Evolutionary conservation across 2,113 vertebrate species (phyloP), one percentile per base, ranked within the genome.

Genomic region (Hydrolagus affinis): DNA sequence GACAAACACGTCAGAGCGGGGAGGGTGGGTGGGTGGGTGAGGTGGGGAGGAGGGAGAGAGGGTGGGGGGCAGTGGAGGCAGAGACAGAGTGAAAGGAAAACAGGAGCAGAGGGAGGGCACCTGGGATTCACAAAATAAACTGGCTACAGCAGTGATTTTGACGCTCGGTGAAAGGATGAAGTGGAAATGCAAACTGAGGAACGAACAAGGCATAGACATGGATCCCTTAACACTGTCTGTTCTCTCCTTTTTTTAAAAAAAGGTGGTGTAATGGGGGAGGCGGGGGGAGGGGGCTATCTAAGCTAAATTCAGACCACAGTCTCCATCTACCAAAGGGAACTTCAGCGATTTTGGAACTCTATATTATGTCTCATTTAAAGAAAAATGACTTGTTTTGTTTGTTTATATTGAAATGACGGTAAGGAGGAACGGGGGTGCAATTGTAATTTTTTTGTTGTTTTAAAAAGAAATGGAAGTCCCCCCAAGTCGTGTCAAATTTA

Each of bases 21-120:
- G 11, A 23, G n/a, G 12, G 23, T 11, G 12, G 14, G 14, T n/a
- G 23, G 59, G 77, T 23, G 3, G 91, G 89, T 91, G 90, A 91
- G 90, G 89, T 89, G 89, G 89, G 91, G 93, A 93, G 90, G n/a
- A n/a, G n/a, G n/a, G n/a, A n/a, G n/a, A n/a, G n/a, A n/a, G n/a
- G n/a, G n/a, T 90, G 91, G 89, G 90, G 92, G 93, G 93, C 92
- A 91, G 88, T 87, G 90, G 92, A 91, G 92, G 91, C 92, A 93
- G 92, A 93, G 89, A 90, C 87, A 91, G 89, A 3, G 60, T 21
- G 28, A 86, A 85, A 89, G 89, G 87, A 90, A 90, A 91, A 92
- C 90, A 90, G 73, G 75, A 87, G 86, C 90, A 88, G 86, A 87
- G 90, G 89, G 73, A 87, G 86, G 87, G 70, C 56, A 85, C 71